Evolutionary conservation across 2,797 vertebrate species (phyloP), one percentile per base, ranked within the genome.

Genomic region (Lophura swinhoii): DNA sequence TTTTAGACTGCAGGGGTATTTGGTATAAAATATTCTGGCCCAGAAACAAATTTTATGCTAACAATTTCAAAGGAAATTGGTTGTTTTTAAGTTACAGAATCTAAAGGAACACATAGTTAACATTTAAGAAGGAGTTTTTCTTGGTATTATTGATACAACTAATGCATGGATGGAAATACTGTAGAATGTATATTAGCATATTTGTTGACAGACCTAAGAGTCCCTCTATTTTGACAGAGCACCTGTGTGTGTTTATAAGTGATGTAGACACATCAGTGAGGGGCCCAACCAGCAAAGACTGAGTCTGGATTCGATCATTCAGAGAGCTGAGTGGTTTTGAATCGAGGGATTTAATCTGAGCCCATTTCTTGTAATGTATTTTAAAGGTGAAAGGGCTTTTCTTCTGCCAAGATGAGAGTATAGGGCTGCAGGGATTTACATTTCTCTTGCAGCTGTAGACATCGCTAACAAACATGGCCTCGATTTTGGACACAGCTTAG

Each of bases 351-450:
- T 95, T 95, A 53, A 60, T 88, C 69, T 74, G 71, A 92, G 53
- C 60, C 89, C 46, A 22, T 87, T 91, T 51, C 60, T 93, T 84
- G 64, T 92, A 95, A 92, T 66, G 91, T 31, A 39, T 94, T 96
- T 96, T 90, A 94, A 87, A 84, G 85, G 92, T 82, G 85, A 94
- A 95, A 95, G 83, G 87, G 73, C 70, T 93, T 95, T 92, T 72
- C 56, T 95, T 92, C 87, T 93, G 94, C 85, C 92, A 94, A 95
- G 77, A 95, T 35, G 63, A 84, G 69, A 80, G 69, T 73, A 85
- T 33, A 46, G 75, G 78, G 71, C 88, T 87, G 68, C 73, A 70
- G 91, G 93, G 92, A 93, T 92, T 93, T 95, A 89, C 64, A 53
- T 84, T 86, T 92, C 93, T 94, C 85, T 58, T 66, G 89, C 95